Evolutionary conservation across 37 sponge, comb jelly and placozoan species (phyloP), one percentile per base, ranked within the genome.

Genomic region (Axinella damicornis): DNA sequence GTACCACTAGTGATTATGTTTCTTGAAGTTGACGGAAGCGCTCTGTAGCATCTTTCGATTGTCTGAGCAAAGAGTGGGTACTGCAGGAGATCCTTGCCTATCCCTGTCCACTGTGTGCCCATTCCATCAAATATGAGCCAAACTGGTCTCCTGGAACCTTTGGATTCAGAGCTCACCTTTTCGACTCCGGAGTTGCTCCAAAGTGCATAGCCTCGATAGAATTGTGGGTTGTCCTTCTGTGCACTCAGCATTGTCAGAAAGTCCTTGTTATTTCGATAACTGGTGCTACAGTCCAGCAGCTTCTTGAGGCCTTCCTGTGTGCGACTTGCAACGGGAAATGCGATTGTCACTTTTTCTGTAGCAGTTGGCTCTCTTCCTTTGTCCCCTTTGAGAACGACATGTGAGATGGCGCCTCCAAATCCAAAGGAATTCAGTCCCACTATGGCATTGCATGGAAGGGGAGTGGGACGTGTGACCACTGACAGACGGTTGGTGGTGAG

Each of bases 51-150:
- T 13, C 69, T 67, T 18, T 67, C 19, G 31, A 73, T 36, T 2
- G 74, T 73, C 19, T 4, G 18, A 6, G 74, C 74, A 73, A 73
- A 55, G 19, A 73, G 27, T 6, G 54, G 46, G 39, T 73, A 73
- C 27, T 71, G 39, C 22, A 88, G 62, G 65, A 88, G 78, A 39
- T 88, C 76, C 14, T 54, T 32, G 14, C 83, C 89, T 75, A 88
- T 88, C 36, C 57, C 83, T 55, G 57, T 28, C 89, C 89, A 88
- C 82, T 88, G 82, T 20, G 79, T 77, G 2, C 89, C 89, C 83
- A 88, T 83, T 0, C 89, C 89, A 18, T 68, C 53, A 70, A 82
- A 83, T 5, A 82, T 60, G 30, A 81, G 85, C 81, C 79, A 79
- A 46, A 88, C 32, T 1, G 83, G 89, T 17, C 46, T 46, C 46